Percentiles rank a stretch among this genome's conserved stretches.
These are phyloP conservation scores for Aegotheles bennettii DNA, from an alignment of 2,113 vertebrate species.

Conservation along the genomic window DNA sequence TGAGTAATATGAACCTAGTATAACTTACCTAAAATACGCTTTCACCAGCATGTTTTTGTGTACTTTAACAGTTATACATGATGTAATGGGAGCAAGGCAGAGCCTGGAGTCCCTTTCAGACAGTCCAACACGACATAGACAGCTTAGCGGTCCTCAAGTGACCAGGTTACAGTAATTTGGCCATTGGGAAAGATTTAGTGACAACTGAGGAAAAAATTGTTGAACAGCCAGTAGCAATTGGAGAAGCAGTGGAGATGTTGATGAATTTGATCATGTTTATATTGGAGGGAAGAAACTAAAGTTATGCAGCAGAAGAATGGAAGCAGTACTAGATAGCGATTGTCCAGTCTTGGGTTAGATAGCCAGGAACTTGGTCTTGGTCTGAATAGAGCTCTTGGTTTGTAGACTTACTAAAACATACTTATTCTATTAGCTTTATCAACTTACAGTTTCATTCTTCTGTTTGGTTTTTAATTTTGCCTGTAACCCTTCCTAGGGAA, in stretches of 20 bases:
- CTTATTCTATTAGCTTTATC: neutral
- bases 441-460: neutral
- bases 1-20: neutral
- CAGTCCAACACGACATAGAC: neutral
- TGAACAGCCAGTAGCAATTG: neutral
- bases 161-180: neutral
- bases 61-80: neutral
- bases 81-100: neutral
- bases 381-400: neutral
- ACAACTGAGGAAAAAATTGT: neutral
- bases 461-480: conserved; percentile 3
- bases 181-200: neutral
- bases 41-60: neutral
- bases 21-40: neutral
- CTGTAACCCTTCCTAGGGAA: conserved; percentile 74
- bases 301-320: neutral
- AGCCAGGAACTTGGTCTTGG: neutral
- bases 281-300: neutral
- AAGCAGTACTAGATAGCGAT: neutral
- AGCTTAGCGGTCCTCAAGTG: neutral
- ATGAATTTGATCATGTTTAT: neutral
- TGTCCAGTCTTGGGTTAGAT: neutral
- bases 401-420: neutral
- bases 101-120: neutral
- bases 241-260: neutral